Base-by-base conservation (phyloP, 2,888 invertebrate genomes). In the Mesochorus sp. region DNA sequence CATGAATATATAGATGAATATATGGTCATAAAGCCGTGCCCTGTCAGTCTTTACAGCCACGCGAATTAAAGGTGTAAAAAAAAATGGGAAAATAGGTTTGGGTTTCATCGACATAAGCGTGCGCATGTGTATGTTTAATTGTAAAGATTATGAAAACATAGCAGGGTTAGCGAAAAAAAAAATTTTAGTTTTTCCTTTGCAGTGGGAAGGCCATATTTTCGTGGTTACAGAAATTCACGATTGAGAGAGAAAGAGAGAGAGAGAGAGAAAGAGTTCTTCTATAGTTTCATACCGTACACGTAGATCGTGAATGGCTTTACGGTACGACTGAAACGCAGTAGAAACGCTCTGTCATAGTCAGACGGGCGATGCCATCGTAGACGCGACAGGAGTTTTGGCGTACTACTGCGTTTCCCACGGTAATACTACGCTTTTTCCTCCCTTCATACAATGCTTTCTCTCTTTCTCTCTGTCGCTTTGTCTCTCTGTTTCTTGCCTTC, bases 341-440 rank as follows among this genome's bases (percentile, higher is more conserved):
- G 68, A 68, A 73, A 77, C 51, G 61, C 39, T 68, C 64, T 31
- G 68, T 73, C 64, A 78, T 78, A 68, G 73, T 73, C 77, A 64
- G 73, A 64, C 77, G 62, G 31, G 61, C 19, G 53, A 24, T 44
- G 44, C 49, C 55, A 62, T 34, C 37, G 73, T 70, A 75, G 71
- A 83, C 78, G 79, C 76, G 83, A 83, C 78, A 80, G 74, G 80
- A 76, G 79, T 83, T 83, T 83, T 83, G 81, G 80, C 82, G 80
- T 71, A 79, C n/a, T n/a, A n/a, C 71, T 53, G 72, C 72, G 47
- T 72, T 75, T n/a, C n/a, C 67, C 70, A 70, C 61, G 26, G 14
- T 49, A 39, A 42, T 51, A 34, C 28, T 59, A 74, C 24, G 26
- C 26, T 57, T 73, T 49, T 39, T 53, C 31, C 34, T 4, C 39